Percentiles rank a stretch among this genome's conserved stretches.
These are phyloP conservation scores for Unio pictorum DNA, from an alignment of 2,888 invertebrate genomes.

Conservation along the genomic window DNA sequence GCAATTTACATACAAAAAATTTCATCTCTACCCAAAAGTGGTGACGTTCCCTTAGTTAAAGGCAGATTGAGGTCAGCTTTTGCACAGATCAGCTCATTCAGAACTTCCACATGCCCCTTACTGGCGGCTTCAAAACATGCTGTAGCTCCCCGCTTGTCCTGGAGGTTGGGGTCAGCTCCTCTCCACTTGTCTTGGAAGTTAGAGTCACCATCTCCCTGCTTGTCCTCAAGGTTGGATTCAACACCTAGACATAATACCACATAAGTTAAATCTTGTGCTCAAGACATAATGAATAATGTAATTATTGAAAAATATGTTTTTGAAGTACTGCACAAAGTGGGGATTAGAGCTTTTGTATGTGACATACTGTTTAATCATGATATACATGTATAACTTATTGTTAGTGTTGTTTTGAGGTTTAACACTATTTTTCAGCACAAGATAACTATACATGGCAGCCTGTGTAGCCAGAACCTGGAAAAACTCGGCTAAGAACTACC, in stretches of 20 bases:
- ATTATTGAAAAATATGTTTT: too few relatives aligned
- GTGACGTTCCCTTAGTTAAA: constrained; percentile 55
- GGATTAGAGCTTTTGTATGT: too few relatives aligned
- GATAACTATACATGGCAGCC: too few relatives aligned
- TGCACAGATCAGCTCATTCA: constrained; percentile 42
- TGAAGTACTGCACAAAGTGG: too few relatives aligned
- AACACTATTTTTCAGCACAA: too few relatives aligned
- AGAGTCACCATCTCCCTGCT: constrained; percentile 26
- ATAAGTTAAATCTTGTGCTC: too few relatives aligned
- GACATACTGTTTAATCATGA: too few relatives aligned
- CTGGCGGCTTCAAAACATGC: constrained; percentile 58
- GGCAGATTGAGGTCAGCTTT: constrained; percentile 55
- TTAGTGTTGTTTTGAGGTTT: too few relatives aligned
- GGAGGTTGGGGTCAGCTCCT: constrained; percentile 60
- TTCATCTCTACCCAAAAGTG: constrained; percentile 53
- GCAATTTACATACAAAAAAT: neutral
- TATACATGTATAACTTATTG: too few relatives aligned
- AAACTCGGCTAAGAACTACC: too few relatives aligned
- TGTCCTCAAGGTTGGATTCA: constrained; percentile 51
- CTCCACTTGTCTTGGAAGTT: neutral
- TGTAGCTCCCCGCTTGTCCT: constrained; percentile 55
- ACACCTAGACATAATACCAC: constrained; percentile 43
- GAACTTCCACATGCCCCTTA: constrained; percentile 53
- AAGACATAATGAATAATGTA: too few relatives aligned
- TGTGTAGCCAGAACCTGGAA: too few relatives aligned